These are phyloP conservation scores for Cerastis leucographa DNA, from an alignment of 2,888 invertebrate species.

Conservation along the genomic window DNA sequence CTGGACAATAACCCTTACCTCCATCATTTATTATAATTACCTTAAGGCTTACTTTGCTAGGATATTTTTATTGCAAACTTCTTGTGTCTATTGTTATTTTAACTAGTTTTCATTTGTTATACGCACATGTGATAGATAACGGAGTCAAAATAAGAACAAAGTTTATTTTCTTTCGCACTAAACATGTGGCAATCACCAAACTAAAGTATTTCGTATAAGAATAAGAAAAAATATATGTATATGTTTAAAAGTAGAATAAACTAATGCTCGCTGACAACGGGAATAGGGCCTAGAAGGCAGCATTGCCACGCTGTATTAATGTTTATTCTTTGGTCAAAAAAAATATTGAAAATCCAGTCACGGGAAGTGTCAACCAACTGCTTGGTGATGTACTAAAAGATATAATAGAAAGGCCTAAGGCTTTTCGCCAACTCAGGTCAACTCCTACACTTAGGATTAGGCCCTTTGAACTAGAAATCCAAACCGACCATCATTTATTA, in stretches of 20 bases:
- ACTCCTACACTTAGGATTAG: not conserved
- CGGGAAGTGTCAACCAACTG: not conserved
- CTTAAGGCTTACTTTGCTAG: slow-evolving; percentile 77
- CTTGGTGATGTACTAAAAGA: not conserved
- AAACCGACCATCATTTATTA: slow-evolving; percentile 80
- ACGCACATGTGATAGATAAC: not conserved
- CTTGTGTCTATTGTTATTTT: slow-evolving; percentile 26
- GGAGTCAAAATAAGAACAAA: not conserved
- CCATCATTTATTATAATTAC: slow-evolving; percentile 86
- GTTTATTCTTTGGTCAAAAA: not conserved
- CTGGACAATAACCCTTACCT: slow-evolving; percentile 89
- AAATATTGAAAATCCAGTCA: not conserved
- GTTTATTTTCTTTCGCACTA: not conserved
- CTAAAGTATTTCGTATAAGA: not conserved
- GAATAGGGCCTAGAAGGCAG: not conserved
- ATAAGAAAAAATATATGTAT: not conserved
- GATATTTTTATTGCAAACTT: slow-evolving; percentile 53
- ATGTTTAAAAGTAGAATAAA: not conserved
- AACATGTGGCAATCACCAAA: not conserved
- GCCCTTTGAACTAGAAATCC: not conserved
- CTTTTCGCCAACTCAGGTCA: not conserved
- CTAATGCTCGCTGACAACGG: not conserved
- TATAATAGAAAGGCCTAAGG: not conserved
- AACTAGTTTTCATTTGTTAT: not conserved
- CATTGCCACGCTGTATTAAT: not conserved